Percentiles rank a stretch among this genome's conserved stretches.
Conservation (phyloP, 2,888 invertebrate genomes). For the Heliconius erato region DNA sequence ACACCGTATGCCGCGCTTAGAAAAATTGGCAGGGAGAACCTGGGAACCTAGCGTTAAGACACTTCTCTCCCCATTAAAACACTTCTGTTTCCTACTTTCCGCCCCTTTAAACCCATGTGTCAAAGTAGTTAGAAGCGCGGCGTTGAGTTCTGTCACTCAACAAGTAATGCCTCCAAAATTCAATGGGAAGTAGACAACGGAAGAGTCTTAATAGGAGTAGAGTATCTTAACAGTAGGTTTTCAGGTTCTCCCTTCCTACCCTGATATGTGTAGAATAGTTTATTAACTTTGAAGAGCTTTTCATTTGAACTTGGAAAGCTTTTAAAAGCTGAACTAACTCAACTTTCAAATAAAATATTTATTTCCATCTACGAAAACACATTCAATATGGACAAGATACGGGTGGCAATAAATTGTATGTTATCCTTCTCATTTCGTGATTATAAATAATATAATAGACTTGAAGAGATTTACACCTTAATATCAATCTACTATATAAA, state of each 20-base stretch:
- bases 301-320: not conserved
- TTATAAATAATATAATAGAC: constrained; percentile 2
- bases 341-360: constrained; percentile 2
- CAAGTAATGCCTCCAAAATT: no score
- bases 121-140: no score
- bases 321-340: not conserved
- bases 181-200: no score
- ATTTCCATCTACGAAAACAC: constrained; percentile 12
- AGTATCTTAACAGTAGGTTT: not conserved
- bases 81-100: no score
- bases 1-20: no score
- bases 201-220: no score
- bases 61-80: no score
- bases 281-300: not conserved
- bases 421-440: not conserved
- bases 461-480: not conserved
- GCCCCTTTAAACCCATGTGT: no score
- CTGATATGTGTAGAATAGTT: no score
- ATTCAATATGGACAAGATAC: constrained; percentile 1
- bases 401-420: constrained; percentile 18
- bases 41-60: no score
- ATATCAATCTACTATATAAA: not conserved
- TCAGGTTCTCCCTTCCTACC: not conserved
- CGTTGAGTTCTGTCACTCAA: no score
- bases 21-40: no score